Percentiles rank a stretch among this genome's conserved stretches.
Conservation (phyloP, 2,113 vertebrate genomes). For the Erythrocercus mccallii region DNA sequence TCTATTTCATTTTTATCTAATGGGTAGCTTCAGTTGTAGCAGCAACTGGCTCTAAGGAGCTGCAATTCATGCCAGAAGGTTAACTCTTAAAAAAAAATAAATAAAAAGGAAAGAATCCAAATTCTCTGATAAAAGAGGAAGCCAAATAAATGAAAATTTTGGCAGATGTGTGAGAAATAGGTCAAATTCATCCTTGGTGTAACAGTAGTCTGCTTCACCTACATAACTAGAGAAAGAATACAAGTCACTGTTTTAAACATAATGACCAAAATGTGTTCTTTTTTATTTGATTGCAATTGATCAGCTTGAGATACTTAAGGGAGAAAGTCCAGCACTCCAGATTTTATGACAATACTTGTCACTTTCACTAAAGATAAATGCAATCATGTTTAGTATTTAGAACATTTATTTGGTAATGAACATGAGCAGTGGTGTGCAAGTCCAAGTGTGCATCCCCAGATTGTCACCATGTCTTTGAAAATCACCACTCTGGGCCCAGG, state of each 20-base stretch:
- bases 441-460: not conserved
- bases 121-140: not conserved
- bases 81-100: not conserved
- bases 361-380: not conserved
- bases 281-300: not conserved
- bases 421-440: not conserved
- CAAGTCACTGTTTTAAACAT: not conserved
- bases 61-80: not conserved
- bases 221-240: not conserved
- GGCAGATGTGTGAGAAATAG: not conserved
- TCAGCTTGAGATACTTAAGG: not conserved
- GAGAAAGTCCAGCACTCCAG: not conserved
- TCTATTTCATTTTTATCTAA: not conserved
- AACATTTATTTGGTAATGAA: not conserved
- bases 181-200: not conserved
- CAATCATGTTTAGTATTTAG: rapidly evolving
- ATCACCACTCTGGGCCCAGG: not conserved
- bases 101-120: not conserved
- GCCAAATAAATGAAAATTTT: not conserved
- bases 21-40: not conserved
- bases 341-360: not conserved
- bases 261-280: not conserved
- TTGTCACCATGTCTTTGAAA: not conserved
- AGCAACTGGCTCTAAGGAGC: not conserved
- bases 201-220: not conserved